A percentile compares a stretch with the other conserved stretches of the same genome.
phyloP scores from a whole-genome alignment of 2,113 vertebrate species.

The Oryzias celebensis region DNA sequence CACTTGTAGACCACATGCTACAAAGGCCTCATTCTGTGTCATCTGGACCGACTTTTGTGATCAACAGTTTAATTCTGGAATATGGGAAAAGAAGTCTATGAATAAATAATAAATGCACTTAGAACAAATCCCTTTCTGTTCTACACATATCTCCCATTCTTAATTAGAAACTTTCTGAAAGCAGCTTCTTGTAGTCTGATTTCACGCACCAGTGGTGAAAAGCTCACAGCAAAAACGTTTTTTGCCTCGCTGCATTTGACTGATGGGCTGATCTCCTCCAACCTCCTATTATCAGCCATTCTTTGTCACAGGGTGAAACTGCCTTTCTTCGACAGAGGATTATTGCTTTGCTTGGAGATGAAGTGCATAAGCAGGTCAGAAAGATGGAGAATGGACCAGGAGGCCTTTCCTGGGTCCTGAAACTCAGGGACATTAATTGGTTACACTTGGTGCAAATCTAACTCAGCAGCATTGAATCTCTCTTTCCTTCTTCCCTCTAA shows the following conservation, averaged over 20 bases:
- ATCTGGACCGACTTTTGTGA: no score
- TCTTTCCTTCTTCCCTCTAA: constrained; percentile 30
- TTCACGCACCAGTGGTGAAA: constrained; percentile 1
- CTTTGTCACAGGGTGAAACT: constrained; percentile 15
- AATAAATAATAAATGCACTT: no score
- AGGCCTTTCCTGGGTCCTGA: constrained; percentile 26
- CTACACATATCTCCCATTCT: no score
- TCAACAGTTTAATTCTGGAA: no score
- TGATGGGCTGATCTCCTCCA: constrained; percentile 10
- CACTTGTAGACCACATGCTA: no score
- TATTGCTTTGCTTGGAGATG: constrained; percentile 2
- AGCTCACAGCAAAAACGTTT: background rate
- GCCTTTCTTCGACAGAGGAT: constrained; percentile 16
- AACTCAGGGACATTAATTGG: constrained; percentile 56
- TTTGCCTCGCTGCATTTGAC: constrained; percentile 11
- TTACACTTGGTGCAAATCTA: constrained; percentile 58
- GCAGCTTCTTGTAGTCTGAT: background rate
- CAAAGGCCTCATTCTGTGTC: no score
- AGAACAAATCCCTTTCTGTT: no score
- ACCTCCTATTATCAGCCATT: constrained; percentile 9
- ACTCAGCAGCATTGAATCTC: constrained; percentile 41
- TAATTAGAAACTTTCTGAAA: background rate
- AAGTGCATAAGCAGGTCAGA: constrained; percentile 22
- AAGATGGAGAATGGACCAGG: constrained; percentile 26
- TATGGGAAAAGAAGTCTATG: no score